Conservation (phyloP, 2,113 vertebrate genomes). For the Tricholaema leucomelas region DNA sequence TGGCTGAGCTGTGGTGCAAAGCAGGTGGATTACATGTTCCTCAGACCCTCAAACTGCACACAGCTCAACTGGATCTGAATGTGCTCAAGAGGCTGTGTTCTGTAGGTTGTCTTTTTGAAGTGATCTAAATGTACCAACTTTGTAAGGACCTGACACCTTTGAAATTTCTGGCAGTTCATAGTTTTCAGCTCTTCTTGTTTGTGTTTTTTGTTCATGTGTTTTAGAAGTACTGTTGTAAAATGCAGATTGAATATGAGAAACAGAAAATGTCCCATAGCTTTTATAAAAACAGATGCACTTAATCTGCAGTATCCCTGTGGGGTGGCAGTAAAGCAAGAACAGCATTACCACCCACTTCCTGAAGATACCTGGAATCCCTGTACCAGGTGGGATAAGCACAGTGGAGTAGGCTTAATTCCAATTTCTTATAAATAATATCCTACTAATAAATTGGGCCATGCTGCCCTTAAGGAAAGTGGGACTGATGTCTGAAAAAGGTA, state of each 20-base stretch:
- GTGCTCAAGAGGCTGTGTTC: fast-evolving
- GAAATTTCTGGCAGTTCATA: neutral
- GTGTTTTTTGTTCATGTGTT: neutral
- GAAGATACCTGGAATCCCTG: slow-evolving; percentile 1
- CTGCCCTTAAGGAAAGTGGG: neutral
- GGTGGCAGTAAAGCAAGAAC: neutral
- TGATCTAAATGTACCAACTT: neutral
- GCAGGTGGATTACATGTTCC: neutral
- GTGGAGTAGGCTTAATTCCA: neutral
- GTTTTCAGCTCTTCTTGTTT: neutral
- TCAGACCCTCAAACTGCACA: too few relatives aligned
- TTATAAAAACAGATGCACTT: neutral
- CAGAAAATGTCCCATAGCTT: neutral
- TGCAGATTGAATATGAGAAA: neutral
- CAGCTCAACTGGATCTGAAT: neutral
- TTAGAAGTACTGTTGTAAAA: slow-evolving; percentile 10
- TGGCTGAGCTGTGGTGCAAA: neutral
- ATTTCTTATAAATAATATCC: neutral
- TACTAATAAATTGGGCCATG: neutral
- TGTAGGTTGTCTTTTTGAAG: neutral
- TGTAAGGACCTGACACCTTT: neutral
- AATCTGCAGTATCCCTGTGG: neutral
- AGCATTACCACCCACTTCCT: neutral
- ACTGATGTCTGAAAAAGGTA: neutral
- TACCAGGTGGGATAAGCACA: neutral